Conservation (phyloP, 2,113 vertebrate species). For the Oreochromis spilurus region DNA sequence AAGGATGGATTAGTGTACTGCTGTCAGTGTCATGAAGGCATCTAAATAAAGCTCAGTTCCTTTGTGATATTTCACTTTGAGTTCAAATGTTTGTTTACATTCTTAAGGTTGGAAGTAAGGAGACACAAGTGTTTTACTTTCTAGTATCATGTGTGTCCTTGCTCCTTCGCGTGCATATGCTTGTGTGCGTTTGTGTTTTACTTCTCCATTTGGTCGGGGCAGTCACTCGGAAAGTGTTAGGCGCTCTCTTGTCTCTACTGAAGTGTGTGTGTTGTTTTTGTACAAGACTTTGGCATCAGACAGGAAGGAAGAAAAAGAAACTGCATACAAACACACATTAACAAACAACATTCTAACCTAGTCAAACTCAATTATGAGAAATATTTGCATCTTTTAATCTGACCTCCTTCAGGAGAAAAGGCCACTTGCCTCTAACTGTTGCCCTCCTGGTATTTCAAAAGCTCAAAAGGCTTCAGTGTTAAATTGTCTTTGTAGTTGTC, state of each 20-base stretch:
- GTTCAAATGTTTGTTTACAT: not conserved
- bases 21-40: not conserved
- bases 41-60: not conserved
- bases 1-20: not conserved
- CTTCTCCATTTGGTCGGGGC: constrained; percentile 31
- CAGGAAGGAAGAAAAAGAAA: not conserved
- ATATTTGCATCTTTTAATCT: not conserved
- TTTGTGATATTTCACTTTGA: not conserved
- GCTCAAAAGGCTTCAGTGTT: constrained; percentile 5
- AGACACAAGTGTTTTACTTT: constrained; percentile 11
- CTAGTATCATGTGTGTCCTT: not conserved
- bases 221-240: constrained; percentile 62
- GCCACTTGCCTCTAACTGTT: not conserved
- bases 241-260: constrained; percentile 56
- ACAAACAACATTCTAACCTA: not conserved
- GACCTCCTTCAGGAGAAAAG: not conserved
- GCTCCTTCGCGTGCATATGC: constrained; percentile 3
- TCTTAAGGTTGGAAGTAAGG: not conserved
- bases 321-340: not conserved
- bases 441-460: constrained; percentile 35
- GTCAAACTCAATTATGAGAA: not conserved
- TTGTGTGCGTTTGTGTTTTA: constrained; percentile 1
- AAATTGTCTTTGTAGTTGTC: constrained; percentile 47
- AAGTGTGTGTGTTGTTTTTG: constrained; percentile 55
- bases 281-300: constrained; percentile 28